Base-by-base conservation (phyloP, 2,113 vertebrate genomes). In the Perca schrenkii region DNA sequence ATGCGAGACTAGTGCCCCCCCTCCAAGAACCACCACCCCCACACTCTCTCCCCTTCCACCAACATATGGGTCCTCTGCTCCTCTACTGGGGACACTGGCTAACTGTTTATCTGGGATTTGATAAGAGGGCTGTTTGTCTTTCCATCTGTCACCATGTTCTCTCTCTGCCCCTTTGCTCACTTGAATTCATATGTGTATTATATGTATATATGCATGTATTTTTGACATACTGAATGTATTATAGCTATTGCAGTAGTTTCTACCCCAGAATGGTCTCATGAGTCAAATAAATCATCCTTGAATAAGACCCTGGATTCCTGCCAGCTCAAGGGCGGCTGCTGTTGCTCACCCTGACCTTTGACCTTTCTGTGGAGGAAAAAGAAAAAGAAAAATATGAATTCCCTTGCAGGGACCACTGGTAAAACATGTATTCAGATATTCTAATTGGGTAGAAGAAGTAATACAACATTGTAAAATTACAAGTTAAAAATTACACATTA, bases 51-150 rank as follows among this genome's bases (percentile, higher is more conserved):
- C 69, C 77, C 64, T 69, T 46, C 25, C 56, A 2, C 28, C 28
- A 60, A 21, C 66, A 77, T 64, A 77, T 71, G 80, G 58, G 40
- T 77, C 73, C 31, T 17, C 50, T 4, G 65, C 12, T 66, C 19
- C 50, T 72, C 68, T 25, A 1, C 67, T 67, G 34, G 46, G 46
- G 25, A 61, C 58, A 14, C 8, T 67, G 54, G 47, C 61, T 49
- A 19, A 50, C 53, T 78, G 56, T 61, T 65, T 13, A 34, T 52
- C 17, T 22, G 82, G 63, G 25, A 68, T 78, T 84, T 68, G 46
- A 78, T 19, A 25, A 46, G 11, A 66, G 31, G 22, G 31, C 47
- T 53, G 21, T 19, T 61, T 22, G 46, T 61, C 19, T 69, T 79
- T 79, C 76, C 76, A 79, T 69, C 65, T 70, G 66, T 25, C 49